Conservation (phyloP, 2,797 vertebrate species). For the Eulemur coronatus region DNA sequence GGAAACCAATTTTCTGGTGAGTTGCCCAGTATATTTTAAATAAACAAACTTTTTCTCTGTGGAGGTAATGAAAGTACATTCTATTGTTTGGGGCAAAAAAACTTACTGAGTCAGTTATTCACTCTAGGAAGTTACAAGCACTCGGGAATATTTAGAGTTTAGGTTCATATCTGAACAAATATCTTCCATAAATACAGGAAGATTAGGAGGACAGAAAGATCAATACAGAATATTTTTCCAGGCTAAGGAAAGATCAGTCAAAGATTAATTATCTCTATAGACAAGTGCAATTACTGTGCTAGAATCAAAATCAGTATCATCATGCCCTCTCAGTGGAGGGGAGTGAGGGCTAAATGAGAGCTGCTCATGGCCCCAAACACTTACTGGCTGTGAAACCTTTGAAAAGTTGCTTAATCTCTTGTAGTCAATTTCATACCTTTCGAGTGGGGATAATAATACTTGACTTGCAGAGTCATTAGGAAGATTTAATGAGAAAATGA, state of each 20-base stretch:
- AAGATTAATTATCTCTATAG: background rate
- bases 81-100: background rate
- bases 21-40: background rate
- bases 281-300: background rate
- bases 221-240: background rate
- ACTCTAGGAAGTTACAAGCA: background rate
- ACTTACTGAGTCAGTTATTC: background rate
- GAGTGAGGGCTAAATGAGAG: background rate
- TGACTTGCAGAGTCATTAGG: slow-evolving; percentile 9
- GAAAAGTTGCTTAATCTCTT: background rate
- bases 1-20: too few species aligned
- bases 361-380: background rate
- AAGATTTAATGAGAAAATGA: background rate
- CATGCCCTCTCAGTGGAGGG: background rate
- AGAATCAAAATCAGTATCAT: background rate
- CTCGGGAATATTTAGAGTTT: background rate
- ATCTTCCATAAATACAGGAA: background rate
- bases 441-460: background rate
- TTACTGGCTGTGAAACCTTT: background rate
- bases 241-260: background rate
- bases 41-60: background rate
- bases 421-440: background rate
- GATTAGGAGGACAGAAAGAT: background rate
- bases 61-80: background rate
- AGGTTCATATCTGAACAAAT: background rate